These are phyloP conservation scores for Muscicapa adusta DNA, from an alignment of 2,113 vertebrate genomes.

Conservation along the genomic window DNA sequence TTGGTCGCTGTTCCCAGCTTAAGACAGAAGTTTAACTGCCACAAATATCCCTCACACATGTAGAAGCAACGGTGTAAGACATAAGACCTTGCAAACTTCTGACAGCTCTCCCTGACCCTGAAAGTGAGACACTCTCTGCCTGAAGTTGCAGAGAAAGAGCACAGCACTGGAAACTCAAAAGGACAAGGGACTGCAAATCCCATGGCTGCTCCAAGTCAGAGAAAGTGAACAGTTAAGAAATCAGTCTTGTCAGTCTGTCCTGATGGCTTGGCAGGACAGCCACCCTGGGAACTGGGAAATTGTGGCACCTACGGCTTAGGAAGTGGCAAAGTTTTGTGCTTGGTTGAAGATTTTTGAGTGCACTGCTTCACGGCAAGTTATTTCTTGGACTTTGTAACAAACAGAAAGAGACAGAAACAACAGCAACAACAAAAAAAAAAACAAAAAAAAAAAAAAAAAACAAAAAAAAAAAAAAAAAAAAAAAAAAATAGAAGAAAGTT, in stretches of 20 bases:
- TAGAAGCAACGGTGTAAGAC: neutral
- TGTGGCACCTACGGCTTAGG: fast-evolving
- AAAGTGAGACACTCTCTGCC: neutral
- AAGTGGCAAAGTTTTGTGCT: neutral
- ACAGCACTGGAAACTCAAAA: neutral
- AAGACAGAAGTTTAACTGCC: neutral
- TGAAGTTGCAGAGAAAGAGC: neutral
- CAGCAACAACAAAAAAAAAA: no score
- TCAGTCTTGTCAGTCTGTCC: neutral
- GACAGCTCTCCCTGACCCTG: neutral
- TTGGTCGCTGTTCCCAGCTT: neutral
- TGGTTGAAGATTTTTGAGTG: neutral
- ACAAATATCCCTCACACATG: fast-evolving
- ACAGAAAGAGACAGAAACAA: neutral
- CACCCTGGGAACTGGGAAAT: neutral
- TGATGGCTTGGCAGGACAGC: neutral
- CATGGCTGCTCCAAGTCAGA: neutral
- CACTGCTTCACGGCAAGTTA: fast-evolving
- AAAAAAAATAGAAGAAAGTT: no score
- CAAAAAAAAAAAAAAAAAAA: no score
- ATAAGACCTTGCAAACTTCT: neutral
- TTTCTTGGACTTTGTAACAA: neutral
- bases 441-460: no score
- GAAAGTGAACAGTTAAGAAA: neutral
- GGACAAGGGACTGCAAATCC: neutral